Evolutionary conservation across 2,797 vertebrate genomes (phyloP).

Genomic region (Spea hammondii): DNA sequence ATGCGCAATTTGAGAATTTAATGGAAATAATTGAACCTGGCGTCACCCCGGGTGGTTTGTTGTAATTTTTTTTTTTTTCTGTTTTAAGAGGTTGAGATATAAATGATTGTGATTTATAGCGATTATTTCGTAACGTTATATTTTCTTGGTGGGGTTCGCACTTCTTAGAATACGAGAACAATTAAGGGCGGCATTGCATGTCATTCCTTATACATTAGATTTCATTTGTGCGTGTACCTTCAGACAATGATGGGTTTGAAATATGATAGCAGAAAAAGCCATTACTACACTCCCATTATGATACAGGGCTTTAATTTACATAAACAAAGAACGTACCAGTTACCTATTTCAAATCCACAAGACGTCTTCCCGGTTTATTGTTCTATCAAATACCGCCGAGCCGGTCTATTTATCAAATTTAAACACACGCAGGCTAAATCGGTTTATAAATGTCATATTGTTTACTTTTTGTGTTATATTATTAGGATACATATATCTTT

Average conservation of each 20-base stretch:
- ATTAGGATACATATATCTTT: constrained; percentile 6
- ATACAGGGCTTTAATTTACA: constrained; percentile 71
- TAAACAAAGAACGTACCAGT: constrained; percentile 47
- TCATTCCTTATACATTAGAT: constrained; percentile 63
- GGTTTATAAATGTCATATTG: constrained; percentile 3
- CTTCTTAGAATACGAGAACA: constrained; percentile 64
- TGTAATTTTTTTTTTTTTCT: constrained; percentile 66
- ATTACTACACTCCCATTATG: constrained; percentile 67
- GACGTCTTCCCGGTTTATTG: constrained; percentile 23
- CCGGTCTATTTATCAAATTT: constrained; percentile 31
- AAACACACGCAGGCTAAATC: constrained; percentile 16
- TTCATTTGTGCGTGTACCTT: constrained; percentile 62
- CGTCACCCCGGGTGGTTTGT: constrained; percentile 57
- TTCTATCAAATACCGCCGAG: constrained; percentile 26
- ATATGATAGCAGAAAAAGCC: constrained; percentile 62
- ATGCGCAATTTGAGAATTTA: constrained; percentile 70
- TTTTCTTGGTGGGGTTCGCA: constrained; percentile 62
- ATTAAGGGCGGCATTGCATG: constrained; percentile 57
- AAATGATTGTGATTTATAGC: constrained; percentile 73
- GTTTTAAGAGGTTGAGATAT: constrained; percentile 68
- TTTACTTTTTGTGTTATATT: constrained; percentile 3
- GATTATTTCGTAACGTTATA: constrained; percentile 57
- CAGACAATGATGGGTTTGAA: constrained; percentile 63
- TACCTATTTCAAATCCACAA: constrained; percentile 36
- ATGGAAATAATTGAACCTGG: constrained; percentile 73